Evolutionary conservation across 2,888 invertebrate species (phyloP), one percentile per base, ranked within the genome.

Genomic region (Falcaria lacertinaria): DNA sequence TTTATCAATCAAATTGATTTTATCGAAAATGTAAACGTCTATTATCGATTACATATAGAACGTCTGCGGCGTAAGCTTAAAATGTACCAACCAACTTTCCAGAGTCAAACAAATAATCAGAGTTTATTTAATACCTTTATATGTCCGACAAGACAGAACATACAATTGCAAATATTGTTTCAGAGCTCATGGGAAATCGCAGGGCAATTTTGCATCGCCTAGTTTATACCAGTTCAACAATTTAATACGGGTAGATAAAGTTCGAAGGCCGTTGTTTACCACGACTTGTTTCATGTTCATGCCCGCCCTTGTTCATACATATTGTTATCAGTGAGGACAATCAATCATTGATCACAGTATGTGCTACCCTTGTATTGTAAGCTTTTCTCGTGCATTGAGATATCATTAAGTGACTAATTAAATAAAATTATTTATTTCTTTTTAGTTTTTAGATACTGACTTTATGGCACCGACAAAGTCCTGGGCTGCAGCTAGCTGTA

Each of bases 211-310:
- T 64, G 56, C 54, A 61, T 55, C 44, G 50, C 48, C 42, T 54
- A 57, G 55, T 57, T 52, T 43, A 44, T 46, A 37, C 37, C 37
- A 22, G 37, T 22, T 54, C 39, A 28, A 38, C 50, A 47, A 51
- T 45, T 28, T 39, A 52, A 54, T 51, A 47, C 44, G 50, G 47
- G 42, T 43, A 50, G 48, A 57, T 56, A 57, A 57, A 63, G 61
- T 64, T 61, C 41, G 57, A 63, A 59, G 55, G 57, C 44, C 47
- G 41, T 60, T 57, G 64, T 63, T 66, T 67, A 62, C 63, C 64
- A 41, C 40, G 48, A 42, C 47, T 48, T 47, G 47, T 52, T 3
- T 3, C 11, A 28, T 28, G 28, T 11, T 11, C 3, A 7, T 7
- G 44, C 41, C 34, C 34, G 39, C 41, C 46, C 44, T 49, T 43